A percentile compares a stretch with the other conserved stretches of the same genome.
Conservation (phyloP, 2,888 invertebrate genomes). For the Eucriotettix oculatus region DNA sequence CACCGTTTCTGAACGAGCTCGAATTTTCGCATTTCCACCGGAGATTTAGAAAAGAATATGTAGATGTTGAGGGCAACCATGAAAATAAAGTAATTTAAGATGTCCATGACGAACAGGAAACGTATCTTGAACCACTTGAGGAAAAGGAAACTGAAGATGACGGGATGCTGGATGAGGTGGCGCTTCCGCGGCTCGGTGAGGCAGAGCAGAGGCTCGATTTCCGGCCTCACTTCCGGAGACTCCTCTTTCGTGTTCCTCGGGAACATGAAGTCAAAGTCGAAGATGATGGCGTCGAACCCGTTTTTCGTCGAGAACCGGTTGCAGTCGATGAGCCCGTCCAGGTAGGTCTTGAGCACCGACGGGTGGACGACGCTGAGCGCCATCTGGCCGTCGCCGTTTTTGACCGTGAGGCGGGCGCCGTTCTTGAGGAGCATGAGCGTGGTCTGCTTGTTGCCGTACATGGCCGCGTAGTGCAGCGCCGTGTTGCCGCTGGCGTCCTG, state of each 20-base stretch:
- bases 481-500: conserved; percentile 19
- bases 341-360: conserved; percentile 48
- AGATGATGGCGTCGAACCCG: conserved; percentile 50
- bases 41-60: neutral
- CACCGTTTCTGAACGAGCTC: no score
- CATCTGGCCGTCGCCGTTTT: conserved; percentile 38
- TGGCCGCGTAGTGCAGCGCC: conserved; percentile 38
- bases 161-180: conserved; percentile 57
- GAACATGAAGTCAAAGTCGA: conserved; percentile 54
- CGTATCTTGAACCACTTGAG: conserved; percentile 44
- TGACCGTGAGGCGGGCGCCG: conserved; percentile 44
- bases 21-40: no score
- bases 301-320: conserved; percentile 47
- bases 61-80: neutral
- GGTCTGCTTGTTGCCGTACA: conserved; percentile 46
- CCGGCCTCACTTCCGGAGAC: conserved; percentile 20
- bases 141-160: conserved; percentile 61
- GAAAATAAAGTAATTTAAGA: neutral
- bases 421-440: conserved; percentile 43
- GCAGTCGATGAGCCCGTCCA: conserved; percentile 54
- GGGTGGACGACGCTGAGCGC: conserved; percentile 56
- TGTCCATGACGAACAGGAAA: conserved; percentile 1
- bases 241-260: conserved; percentile 20
- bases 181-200: conserved; percentile 51
- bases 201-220: conserved; percentile 56